Evolutionary conservation across 2,888 invertebrate species (phyloP).

Genomic region (Apodemia hepburni): DNA sequence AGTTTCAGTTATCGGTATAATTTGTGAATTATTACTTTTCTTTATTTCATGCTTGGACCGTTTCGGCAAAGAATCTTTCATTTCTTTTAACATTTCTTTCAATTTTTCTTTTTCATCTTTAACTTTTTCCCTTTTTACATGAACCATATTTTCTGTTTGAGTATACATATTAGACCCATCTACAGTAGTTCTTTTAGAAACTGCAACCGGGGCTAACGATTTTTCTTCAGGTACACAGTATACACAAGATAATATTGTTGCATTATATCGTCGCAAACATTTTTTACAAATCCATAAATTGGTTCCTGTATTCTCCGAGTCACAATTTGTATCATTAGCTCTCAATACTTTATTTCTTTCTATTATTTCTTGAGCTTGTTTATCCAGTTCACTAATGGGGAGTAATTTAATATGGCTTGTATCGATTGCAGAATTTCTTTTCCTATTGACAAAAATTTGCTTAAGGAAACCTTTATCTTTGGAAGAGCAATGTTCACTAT

Average conservation of each 20-base stretch:
- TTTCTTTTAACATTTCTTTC: conserved; percentile 87
- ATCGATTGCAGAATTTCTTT: conserved; percentile 58
- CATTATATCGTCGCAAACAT: conserved; percentile 59
- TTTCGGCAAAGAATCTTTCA: conserved; percentile 87
- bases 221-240: conserved; percentile 45
- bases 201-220: conserved; percentile 15
- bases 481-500: conserved; percentile 51
- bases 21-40: conserved; percentile 27
- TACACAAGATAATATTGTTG: conserved; percentile 49
- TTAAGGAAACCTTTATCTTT: conserved; percentile 79
- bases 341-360: conserved; percentile 60
- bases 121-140: conserved; percentile 25
- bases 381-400: conserved; percentile 89
- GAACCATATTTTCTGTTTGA: conserved; percentile 42
- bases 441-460: conserved; percentile 68
- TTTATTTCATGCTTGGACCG: conserved; percentile 60
- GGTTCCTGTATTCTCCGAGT: conserved; percentile 26
- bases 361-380: conserved; percentile 88
- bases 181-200: conserved; percentile 27
- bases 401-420: conserved; percentile 76
- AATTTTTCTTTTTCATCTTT: conserved; percentile 79
- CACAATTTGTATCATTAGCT: conserved; percentile 13
- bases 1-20: conserved; percentile 43
- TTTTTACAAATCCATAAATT: conserved; percentile 58
- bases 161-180: conserved; percentile 42